Conservation (phyloP, 23 tunicate genomes). For the Trididemnum miniatum region DNA sequence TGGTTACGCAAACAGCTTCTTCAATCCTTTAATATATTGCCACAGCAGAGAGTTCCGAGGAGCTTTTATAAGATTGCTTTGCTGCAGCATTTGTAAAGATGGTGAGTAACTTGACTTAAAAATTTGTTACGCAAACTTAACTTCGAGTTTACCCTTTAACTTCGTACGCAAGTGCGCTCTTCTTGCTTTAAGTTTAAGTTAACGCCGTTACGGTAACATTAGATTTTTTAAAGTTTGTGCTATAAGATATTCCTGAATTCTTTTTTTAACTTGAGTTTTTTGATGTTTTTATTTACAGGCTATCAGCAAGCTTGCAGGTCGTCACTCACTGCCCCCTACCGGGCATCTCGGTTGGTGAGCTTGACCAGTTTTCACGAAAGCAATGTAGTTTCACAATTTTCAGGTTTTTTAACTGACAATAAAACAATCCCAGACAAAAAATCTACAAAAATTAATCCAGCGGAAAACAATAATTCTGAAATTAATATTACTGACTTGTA, state of each 20-base stretch:
- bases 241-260: not conserved
- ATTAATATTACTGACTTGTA: too few relatives aligned
- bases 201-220: too few relatives aligned
- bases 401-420: not conserved
- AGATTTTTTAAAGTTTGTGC: not conserved
- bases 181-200: too few relatives aligned
- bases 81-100: constrained; percentile 68
- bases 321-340: constrained; percentile 4
- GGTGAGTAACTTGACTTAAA: too few relatives aligned
- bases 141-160: too few relatives aligned
- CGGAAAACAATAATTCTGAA: not conserved
- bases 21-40: constrained; percentile 91
- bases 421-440: too few relatives aligned
- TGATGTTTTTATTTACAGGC: constrained; percentile 53
- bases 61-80: constrained; percentile 64
- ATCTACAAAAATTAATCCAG: not conserved
- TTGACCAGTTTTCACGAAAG: not conserved
- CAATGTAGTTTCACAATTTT: not conserved
- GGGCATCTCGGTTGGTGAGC: not conserved
- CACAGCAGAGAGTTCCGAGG: constrained; percentile 89
- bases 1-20: constrained; percentile 91
- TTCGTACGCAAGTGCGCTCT: too few relatives aligned
- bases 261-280: not conserved
- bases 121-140: too few relatives aligned
- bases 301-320: constrained; percentile 77